phyloP scores from a whole-genome alignment of 2,888 invertebrate genomes.

The Cylloceria caligata region DNA sequence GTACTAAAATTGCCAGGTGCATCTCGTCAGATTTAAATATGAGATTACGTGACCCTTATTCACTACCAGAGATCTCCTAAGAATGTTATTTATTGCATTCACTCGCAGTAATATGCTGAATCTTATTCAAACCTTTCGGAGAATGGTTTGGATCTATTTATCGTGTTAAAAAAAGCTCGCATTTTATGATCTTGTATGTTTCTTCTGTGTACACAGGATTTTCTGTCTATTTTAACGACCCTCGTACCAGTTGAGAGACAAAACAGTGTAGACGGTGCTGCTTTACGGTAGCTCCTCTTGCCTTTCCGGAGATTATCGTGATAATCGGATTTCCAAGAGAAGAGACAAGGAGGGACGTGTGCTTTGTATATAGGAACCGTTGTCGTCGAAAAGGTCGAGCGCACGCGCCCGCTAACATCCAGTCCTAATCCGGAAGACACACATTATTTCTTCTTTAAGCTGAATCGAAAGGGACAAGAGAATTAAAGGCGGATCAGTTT shows the following conservation, averaged over 20 bases:
- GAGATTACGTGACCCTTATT: constrained; percentile 33
- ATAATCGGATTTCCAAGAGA: constrained; percentile 69
- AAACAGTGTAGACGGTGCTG: constrained; percentile 34
- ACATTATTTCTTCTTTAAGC: constrained; percentile 65
- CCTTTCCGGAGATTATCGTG: constrained; percentile 64
- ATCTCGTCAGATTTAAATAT: constrained; percentile 32
- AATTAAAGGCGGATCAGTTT: constrained; percentile 32
- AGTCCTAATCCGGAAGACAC: constrained; percentile 61
- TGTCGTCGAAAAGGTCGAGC: constrained; percentile 42
- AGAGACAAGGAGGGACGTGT: constrained; percentile 50
- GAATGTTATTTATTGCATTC: constrained; percentile 47
- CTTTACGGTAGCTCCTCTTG: constrained; percentile 56
- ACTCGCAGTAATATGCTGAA: constrained; percentile 41
- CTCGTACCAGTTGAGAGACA: constrained; percentile 35
- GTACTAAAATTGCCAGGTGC: constrained; percentile 37
- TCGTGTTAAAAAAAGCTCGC: constrained; percentile 26
- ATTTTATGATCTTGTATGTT: constrained; percentile 43
- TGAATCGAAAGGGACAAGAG: constrained; percentile 56
- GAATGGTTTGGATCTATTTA: constrained; percentile 35
- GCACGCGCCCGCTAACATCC: constrained; percentile 27
- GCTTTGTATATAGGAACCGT: constrained; percentile 46
- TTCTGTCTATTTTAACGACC: constrained; percentile 38
- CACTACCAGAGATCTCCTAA: background rate
- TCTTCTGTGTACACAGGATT: constrained; percentile 31
- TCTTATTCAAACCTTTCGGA: constrained; percentile 25